Base-by-base conservation (phyloP, 2,888 invertebrate genomes). In the Metopia argyrocephala region DNA sequence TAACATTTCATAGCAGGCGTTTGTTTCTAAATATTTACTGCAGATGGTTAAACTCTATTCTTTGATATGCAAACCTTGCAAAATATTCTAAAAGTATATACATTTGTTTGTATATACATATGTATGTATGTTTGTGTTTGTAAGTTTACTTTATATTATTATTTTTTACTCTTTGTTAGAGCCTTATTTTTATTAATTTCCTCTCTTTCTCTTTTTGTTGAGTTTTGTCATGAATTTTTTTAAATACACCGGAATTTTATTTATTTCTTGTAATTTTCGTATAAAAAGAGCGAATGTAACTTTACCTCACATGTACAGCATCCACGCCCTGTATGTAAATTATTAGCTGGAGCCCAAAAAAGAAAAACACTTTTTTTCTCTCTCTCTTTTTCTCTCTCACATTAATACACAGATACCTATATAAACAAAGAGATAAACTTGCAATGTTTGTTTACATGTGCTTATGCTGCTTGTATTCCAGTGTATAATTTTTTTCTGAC, bases 291-390 rank as follows among this genome's bases (percentile, higher is more conserved):
- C 78, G 78, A 81, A 45, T 45, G 45, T 61, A 64, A 28, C n/a
- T 50, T 45, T 31, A 45, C 66, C 78, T 78, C 78, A 62, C 66
- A 70, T 75, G 56, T 71, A 66, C 61, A 78, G 78, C 81, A 83
- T 84, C 84, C 84, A 84, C 84, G 83, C 84, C 84, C 84, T 78
- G 84, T 83, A 83, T 82, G 76, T 84, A 79, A 83, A 79, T 82
- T 76, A 84, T 83, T 80, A 83, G 78, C 82, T 83, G 78, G 70
- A 45, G 54, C 56, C 52, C 21, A 57, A 57, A 31, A 64, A 74
- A 65, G 15, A 45, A 57, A 56, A n/a, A n/a, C n/a, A n/a, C n/a
- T n/a, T n/a, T n/a, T n/a, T n/a, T n/a, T n/a, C n/a, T n/a, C n/a
- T n/a, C n/a, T n/a, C n/a, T n/a, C n/a, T n/a, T n/a, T n/a, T n/a